Base-by-base conservation (phyloP, 2,113 vertebrate species). In the Symphodus melops region DNA sequence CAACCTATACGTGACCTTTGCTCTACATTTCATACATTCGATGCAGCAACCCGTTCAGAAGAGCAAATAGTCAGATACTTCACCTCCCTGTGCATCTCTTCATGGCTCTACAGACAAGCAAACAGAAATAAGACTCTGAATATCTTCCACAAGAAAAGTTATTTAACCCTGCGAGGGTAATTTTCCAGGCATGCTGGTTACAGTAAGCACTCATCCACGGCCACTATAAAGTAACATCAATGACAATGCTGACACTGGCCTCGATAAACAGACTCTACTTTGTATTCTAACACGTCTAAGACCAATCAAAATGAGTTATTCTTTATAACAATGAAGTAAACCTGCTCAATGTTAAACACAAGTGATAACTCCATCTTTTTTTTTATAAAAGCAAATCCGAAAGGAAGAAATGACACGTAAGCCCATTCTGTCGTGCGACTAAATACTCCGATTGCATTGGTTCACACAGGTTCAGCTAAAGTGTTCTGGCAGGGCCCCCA, bases 1-100 rank as follows among this genome's bases (percentile, higher is more conserved):
- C 60, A 55, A 84, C 72, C 72, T 84, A 69, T 82, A 33, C 6
- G 42, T 64, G 59, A 84, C 72, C 72, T 84, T 73, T 84, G 63
- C 0, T 13, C 68, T 20, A 68, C 6, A 64, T 77, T 49, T n/a
- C 0, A n/a, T n/a, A n/a, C 8, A 52, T 57, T 61, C 0, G 9
- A 60, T 12, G 11, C 44, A 8, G 17, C 39, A 37, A 37, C 8
- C 9, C 23, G 16, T 48, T 41, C 11, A 39, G 49, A 44, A 54
- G 4, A 49, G 39, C 9, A 21, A 44, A 3, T 13, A 19, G 0
- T 3, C 39, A n/a, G 25, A 19, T 23, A 77, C 28, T 0, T 10
- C 4, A 42, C 7, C 8, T n/a, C 20, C 8, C 14, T 21, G 6
- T 16, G 2, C 46, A 55, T 12, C 2, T 39, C 10, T n/a, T 52